Evolutionary conservation across 2,797 vertebrate species (phyloP).

Genomic region (Emys orbicularis): DNA sequence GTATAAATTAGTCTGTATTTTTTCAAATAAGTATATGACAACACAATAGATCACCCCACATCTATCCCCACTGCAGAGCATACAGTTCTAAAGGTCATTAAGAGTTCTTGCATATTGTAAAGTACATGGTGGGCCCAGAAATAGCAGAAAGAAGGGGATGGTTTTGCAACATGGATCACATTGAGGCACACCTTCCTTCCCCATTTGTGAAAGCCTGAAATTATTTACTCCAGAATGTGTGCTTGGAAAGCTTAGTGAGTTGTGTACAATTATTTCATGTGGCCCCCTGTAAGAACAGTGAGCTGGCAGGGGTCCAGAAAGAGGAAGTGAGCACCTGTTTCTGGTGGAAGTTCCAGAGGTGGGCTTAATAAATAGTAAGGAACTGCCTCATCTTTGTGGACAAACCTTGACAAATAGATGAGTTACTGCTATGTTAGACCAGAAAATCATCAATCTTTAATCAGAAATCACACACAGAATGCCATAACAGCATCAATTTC

Average conservation of each 20-base stretch:
- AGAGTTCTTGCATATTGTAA: background rate
- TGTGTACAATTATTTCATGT: background rate
- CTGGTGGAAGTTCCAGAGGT: background rate
- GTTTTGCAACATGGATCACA: background rate
- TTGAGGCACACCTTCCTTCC: background rate
- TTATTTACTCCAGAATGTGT: background rate
- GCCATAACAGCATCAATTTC: background rate
- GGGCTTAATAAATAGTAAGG: background rate
- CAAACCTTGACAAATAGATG: background rate
- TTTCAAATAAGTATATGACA: conserved; percentile 4
- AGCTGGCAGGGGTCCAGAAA: background rate
- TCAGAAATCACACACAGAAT: background rate
- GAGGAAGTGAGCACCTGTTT: background rate
- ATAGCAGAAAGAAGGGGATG: background rate
- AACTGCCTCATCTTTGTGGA: background rate
- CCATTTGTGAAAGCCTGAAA: background rate
- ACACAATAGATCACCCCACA: background rate
- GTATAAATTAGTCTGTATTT: background rate
- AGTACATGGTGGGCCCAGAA: background rate
- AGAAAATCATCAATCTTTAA: background rate
- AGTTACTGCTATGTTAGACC: background rate
- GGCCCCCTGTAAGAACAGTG: background rate
- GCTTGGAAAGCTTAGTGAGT: conserved; percentile 44
- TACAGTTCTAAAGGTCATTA: background rate
- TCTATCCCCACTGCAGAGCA: background rate